Evolutionary conservation across 2,113 vertebrate species (phyloP).

Genomic region (Scopus umbretta): DNA sequence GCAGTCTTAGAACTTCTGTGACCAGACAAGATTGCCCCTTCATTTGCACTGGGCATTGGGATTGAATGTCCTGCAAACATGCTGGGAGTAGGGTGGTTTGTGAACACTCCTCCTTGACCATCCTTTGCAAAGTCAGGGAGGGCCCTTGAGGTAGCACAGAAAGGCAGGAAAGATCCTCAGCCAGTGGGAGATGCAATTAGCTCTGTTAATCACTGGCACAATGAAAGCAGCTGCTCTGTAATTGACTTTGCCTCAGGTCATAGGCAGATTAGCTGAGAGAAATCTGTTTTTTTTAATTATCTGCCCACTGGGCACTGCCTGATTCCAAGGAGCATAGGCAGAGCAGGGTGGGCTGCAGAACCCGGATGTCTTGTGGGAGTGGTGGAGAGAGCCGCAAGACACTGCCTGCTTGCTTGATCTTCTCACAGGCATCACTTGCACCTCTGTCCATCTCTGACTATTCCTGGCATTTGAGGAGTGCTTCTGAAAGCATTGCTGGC

Average conservation of each 20-base stretch:
- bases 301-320: background rate
- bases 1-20: background rate
- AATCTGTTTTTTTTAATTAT: background rate
- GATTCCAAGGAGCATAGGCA: background rate
- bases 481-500: background rate
- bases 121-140: background rate
- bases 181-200: background rate
- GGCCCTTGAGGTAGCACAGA: background rate
- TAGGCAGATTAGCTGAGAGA: background rate
- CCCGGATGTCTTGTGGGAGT: fast-evolving
- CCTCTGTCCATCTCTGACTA: background rate
- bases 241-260: background rate
- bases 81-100: background rate
- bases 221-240: background rate
- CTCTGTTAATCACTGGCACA: background rate
- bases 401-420: background rate
- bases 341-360: background rate
- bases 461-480: background rate
- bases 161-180: background rate
- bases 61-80: background rate
- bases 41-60: background rate
- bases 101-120: background rate
- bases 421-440: background rate
- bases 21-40: background rate
- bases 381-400: background rate